A percentile compares a stretch with the other conserved stretches of the same genome.
These are phyloP conservation scores for Crocidura indochinensis DNA, from an alignment of 2,797 vertebrate genomes.

Conservation along the genomic window DNA sequence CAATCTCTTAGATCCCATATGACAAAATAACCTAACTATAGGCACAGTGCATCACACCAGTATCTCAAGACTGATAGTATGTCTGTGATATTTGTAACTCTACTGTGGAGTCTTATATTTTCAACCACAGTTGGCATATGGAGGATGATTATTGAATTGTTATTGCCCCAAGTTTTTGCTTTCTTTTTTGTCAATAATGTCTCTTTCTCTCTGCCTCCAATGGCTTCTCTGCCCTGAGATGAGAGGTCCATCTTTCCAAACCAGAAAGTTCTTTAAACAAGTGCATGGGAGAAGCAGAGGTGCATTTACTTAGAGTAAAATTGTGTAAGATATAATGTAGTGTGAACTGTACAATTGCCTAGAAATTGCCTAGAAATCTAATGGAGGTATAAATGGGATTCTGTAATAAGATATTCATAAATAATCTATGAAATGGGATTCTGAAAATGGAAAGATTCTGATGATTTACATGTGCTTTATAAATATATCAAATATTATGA, in stretches of 20 bases:
- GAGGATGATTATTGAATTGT: background rate
- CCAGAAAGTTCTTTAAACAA: constrained; percentile 51
- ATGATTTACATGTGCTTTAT: constrained; percentile 74
- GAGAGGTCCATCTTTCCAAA: constrained; percentile 52
- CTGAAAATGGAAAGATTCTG: constrained; percentile 71
- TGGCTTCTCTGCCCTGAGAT: background rate
- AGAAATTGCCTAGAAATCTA: constrained; percentile 54
- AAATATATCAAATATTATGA: constrained; percentile 83
- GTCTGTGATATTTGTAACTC: background rate
- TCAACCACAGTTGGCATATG: background rate
- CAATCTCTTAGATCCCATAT: background rate
- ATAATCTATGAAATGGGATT: constrained; percentile 79
- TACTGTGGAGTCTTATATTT: background rate
- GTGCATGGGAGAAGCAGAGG: background rate
- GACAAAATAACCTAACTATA: background rate
- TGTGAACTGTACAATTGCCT: constrained; percentile 61
- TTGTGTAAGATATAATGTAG: constrained; percentile 66
- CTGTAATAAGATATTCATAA: constrained; percentile 77
- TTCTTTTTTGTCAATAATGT: constrained; percentile 30
- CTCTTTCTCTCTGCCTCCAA: background rate
- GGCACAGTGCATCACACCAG: background rate
- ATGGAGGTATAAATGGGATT: constrained; percentile 70
- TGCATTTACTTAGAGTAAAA: constrained; percentile 61
- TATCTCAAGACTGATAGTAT: background rate
- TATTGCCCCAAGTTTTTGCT: constrained; percentile 26